These are phyloP conservation scores for Selenia dentaria DNA, from an alignment of 2,888 invertebrate genomes.

Conservation along the genomic window DNA sequence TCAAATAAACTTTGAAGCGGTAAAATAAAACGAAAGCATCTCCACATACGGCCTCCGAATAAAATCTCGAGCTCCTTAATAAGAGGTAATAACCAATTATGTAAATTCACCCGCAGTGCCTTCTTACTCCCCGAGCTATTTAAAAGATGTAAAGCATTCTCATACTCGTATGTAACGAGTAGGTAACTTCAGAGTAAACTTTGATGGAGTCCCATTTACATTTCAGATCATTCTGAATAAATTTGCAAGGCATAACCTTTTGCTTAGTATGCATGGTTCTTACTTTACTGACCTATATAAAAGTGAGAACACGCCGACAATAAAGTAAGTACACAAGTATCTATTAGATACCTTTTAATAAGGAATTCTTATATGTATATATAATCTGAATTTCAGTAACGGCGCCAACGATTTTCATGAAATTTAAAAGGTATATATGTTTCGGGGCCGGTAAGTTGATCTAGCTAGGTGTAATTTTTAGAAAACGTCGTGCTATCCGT, in stretches of 20 bases:
- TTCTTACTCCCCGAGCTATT: conserved; percentile 44
- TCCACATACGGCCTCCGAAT: conserved; percentile 9
- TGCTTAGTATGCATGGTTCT: not conserved
- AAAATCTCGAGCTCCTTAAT: conserved; percentile 15
- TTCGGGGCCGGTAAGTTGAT: too few species aligned
- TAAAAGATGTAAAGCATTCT: conserved; percentile 57
- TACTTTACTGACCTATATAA: too few species aligned
- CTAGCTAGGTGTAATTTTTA: too few species aligned
- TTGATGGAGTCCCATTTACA: conserved; percentile 77
- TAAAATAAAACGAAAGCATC: conserved; percentile 3
- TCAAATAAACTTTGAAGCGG: not conserved
- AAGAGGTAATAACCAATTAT: conserved; percentile 45
- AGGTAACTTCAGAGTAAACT: conserved; percentile 55
- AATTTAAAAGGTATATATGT: too few species aligned
- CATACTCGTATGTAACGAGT: conserved; percentile 53
- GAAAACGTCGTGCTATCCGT: too few species aligned
- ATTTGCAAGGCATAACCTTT: conserved; percentile 65
- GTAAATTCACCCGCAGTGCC: conserved; percentile 36
- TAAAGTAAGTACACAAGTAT: too few species aligned
- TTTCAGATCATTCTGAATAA: conserved; percentile 74
- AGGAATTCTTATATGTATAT: too few species aligned
- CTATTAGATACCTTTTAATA: too few species aligned
- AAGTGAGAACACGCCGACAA: too few species aligned
- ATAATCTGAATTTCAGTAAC: too few species aligned
- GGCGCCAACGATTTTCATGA: too few species aligned